Evolutionary conservation across 2,888 invertebrate species (phyloP).

Genomic region (Subacronicta megacephala): DNA sequence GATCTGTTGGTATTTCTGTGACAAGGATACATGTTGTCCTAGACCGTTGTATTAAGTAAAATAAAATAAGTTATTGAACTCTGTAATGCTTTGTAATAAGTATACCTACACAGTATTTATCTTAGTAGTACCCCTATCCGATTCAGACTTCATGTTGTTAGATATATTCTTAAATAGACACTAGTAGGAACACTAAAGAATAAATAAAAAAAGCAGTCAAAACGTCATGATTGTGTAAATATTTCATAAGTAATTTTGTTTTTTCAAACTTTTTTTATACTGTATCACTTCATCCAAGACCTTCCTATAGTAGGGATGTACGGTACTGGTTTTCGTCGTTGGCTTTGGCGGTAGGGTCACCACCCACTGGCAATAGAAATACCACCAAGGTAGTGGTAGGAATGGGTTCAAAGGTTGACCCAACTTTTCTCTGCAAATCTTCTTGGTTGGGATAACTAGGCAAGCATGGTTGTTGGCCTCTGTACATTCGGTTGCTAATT

Average conservation of each 20-base stretch:
- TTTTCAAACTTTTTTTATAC: conserved; percentile 42
- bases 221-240: no score
- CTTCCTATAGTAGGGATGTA: conserved; percentile 59
- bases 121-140: no score
- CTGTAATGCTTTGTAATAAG: no score
- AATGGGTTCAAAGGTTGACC: conserved; percentile 44
- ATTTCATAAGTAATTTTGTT: not conserved
- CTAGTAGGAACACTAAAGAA: no score
- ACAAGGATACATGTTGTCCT: no score
- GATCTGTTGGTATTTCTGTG: no score
- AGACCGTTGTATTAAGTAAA: no score
- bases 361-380: conserved; percentile 64
- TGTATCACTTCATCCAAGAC: conserved; percentile 47
- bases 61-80: no score
- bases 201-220: no score
- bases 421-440: conserved; percentile 60
- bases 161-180: no score
- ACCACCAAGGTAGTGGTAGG: conserved; percentile 68
- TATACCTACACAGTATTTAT: no score
- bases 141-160: no score
- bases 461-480: conserved; percentile 54
- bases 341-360: conserved; percentile 40
- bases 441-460: conserved; percentile 60
- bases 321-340: conserved; percentile 48
- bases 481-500: conserved; percentile 52